Percentiles rank a stretch among this genome's conserved stretches.
phyloP scores from a whole-genome alignment of 2,113 vertebrate genomes.

The Polypterus senegalus region DNA sequence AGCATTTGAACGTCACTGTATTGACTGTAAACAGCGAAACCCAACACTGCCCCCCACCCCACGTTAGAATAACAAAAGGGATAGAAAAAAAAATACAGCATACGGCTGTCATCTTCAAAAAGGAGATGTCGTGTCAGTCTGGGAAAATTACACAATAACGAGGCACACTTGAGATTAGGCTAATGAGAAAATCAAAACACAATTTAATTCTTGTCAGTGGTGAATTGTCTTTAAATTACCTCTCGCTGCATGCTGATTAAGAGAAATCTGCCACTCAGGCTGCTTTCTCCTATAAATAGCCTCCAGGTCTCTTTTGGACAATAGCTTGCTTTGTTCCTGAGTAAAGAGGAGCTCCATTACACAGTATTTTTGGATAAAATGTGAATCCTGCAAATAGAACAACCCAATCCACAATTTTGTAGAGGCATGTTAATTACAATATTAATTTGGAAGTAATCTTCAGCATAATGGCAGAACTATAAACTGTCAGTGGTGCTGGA shows the following conservation, averaged over 20 bases:
- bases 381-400: too few relatives aligned
- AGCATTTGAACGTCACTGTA: constrained; percentile 18
- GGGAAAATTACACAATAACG: constrained; percentile 58
- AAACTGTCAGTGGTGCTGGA: too few relatives aligned
- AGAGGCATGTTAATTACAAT: too few relatives aligned
- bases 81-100: constrained; percentile 20
- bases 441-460: too few relatives aligned
- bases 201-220: constrained; percentile 70
- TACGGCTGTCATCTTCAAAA: constrained; percentile 54
- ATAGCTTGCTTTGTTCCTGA: constrained; percentile 22
- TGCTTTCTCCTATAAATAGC: constrained; percentile 45
- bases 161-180: constrained; percentile 64
- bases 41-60: constrained; percentile 21
- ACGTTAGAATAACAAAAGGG: constrained; percentile 26
- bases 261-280: constrained; percentile 48
- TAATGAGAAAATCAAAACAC: constrained; percentile 78
- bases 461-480: too few relatives aligned
- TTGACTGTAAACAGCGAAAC: constrained; percentile 18
- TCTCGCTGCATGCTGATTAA: constrained; percentile 56
- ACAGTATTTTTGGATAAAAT: too few relatives aligned
- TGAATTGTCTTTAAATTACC: constrained; percentile 57
- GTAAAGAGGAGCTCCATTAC: constrained; percentile 6
- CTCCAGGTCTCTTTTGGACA: constrained; percentile 35
- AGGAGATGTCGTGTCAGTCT: constrained; percentile 47
- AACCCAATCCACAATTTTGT: too few relatives aligned